phyloP scores from a whole-genome alignment of 2,113 vertebrate genomes.

The Coregonus clupeaformis region DNA sequence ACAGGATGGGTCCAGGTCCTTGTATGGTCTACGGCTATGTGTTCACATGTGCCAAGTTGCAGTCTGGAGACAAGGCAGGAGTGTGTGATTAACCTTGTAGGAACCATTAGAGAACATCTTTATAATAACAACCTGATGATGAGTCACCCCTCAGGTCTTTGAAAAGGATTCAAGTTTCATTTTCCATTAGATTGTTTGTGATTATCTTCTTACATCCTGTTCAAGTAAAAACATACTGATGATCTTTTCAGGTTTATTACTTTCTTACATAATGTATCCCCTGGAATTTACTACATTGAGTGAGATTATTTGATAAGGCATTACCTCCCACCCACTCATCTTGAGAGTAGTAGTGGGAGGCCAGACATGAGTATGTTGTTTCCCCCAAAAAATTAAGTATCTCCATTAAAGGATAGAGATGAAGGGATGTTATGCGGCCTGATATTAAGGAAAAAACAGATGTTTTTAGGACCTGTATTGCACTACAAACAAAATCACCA shows the following conservation, averaged over 20 bases:
- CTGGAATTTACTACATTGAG: slow-evolving; percentile 2
- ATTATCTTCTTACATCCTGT: slow-evolving; percentile 37
- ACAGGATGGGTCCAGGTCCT: slow-evolving; percentile 60
- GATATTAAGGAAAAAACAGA: background rate
- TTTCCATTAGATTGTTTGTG: slow-evolving; percentile 37
- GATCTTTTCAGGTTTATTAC: slow-evolving; percentile 26
- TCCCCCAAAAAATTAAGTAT: background rate
- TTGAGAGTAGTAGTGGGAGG: background rate
- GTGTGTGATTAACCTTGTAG: slow-evolving; percentile 35
- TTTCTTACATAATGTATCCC: slow-evolving; percentile 40
- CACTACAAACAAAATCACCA: slow-evolving; percentile 3
- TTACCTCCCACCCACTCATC: background rate
- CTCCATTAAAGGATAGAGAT: slow-evolving; percentile 1
- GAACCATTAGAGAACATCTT: slow-evolving; percentile 24
- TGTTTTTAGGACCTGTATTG: background rate
- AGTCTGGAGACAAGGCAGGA: slow-evolving; percentile 18
- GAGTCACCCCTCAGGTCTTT: slow-evolving; percentile 53
- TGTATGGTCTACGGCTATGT: slow-evolving; percentile 61
- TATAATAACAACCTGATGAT: slow-evolving; percentile 42
- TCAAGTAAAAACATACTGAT: background rate
- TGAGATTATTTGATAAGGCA: slow-evolving; percentile 33
- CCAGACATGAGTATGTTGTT: background rate
- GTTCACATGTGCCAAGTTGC: slow-evolving; percentile 42
- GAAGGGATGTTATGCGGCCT: background rate
- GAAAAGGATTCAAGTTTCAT: slow-evolving; percentile 46